Evolutionary conservation across 2,797 vertebrate genomes (phyloP).

Genomic region (Poecilia velifera): DNA sequence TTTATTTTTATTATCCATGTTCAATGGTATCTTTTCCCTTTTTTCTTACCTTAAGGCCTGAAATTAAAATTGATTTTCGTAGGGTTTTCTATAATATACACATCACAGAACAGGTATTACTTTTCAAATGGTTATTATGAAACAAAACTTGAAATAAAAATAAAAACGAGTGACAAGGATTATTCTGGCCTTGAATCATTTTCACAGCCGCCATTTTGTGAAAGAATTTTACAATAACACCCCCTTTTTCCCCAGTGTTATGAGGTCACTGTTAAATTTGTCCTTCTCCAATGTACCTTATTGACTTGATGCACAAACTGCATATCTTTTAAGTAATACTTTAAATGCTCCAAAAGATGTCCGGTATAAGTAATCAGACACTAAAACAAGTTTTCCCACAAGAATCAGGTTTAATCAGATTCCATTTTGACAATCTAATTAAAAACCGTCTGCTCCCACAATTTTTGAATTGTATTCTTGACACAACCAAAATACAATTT

Average conservation of each 20-base stretch:
- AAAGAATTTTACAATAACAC: background rate
- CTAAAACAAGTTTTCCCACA: background rate
- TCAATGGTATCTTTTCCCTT: background rate
- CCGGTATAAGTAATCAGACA: background rate
- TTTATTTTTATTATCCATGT: constrained; percentile 1
- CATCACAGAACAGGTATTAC: background rate
- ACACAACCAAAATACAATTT: background rate
- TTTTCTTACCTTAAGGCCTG: background rate
- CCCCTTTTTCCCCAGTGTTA: background rate
- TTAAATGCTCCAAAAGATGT: background rate
- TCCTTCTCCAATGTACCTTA: background rate
- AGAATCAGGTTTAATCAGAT: background rate
- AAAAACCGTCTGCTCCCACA: background rate
- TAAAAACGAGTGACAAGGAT: background rate
- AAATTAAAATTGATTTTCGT: background rate
- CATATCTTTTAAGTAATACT: background rate
- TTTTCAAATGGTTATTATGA: background rate
- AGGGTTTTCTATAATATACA: background rate
- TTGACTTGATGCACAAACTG: background rate
- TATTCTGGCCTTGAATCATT: background rate
- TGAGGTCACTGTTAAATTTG: background rate
- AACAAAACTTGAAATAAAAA: background rate
- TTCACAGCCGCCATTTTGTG: background rate
- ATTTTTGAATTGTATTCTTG: background rate
- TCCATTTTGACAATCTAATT: background rate